These are phyloP conservation scores for Trichonephila clavata DNA, from an alignment of 1,140 invertebrate species.

Conservation along the genomic window DNA sequence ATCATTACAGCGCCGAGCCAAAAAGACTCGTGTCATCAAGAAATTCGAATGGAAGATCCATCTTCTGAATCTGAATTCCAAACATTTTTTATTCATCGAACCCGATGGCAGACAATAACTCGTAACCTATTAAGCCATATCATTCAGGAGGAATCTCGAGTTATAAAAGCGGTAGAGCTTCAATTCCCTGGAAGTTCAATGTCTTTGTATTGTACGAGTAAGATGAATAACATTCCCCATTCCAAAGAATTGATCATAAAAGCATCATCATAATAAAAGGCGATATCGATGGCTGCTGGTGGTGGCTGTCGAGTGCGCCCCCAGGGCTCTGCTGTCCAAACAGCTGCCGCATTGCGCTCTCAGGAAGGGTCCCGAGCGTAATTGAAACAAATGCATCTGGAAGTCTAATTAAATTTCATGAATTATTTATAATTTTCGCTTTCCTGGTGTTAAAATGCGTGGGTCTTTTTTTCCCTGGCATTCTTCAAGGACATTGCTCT, in stretches of 20 bases:
- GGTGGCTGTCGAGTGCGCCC: not conserved
- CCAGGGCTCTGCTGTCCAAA: not conserved
- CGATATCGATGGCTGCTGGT: not conserved
- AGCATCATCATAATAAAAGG: not conserved
- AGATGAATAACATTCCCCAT: not conserved
- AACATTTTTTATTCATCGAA: not conserved
- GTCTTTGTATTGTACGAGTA: not conserved
- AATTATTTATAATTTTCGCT: conserved; percentile 48
- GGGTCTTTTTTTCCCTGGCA: conserved; percentile 12
- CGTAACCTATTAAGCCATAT: not conserved
- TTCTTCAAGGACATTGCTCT: conserved; percentile 45
- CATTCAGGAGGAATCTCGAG: not conserved
- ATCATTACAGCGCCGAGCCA: no score
- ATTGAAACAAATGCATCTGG: conserved; percentile 25
- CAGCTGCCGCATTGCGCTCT: not conserved
- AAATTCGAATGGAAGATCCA: no score
- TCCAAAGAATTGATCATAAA: not conserved
- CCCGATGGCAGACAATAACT: not conserved
- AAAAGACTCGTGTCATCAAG: no score
- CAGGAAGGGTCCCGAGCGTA: conserved; percentile 17
- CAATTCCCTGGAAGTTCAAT: not conserved
- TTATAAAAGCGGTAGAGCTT: not conserved
- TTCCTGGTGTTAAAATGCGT: conserved; percentile 29
- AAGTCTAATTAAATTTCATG: conserved; percentile 50
- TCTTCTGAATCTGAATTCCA: not conserved